Evolutionary conservation across 2,797 vertebrate genomes (phyloP), one percentile per base, ranked within the genome.

Genomic region (Staurois parvus): DNA sequence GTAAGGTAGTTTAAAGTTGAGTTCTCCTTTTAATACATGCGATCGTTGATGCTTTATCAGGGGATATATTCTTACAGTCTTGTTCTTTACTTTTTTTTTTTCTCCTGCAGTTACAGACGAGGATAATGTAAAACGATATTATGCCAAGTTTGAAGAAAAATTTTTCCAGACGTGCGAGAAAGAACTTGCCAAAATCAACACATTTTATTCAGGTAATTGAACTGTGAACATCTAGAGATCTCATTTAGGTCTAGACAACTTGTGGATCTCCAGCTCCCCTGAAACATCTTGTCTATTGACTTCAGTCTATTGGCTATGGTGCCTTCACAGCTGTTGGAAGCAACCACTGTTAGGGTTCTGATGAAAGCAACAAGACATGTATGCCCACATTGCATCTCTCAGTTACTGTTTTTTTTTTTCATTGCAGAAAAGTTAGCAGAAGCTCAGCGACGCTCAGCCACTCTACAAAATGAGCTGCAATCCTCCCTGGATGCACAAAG

Each of bases 101-200:
- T 84, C 45, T 89, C 72, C 89, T 90, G 26, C 88, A 99, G 97
- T 98, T 90, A 97, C 97, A 89, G 97, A 98, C 90, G 97, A 99
- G 69, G 97, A 98, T 74, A 97, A 96, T 0, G 97, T 99, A 72
- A 98, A 98, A 93, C 94, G 97, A 79, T 98, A 98, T 94, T 98
- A 97, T 90, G 97, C 97, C 93, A 98, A 97, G 88, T 98, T 99
- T 93, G 97, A 99, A 93, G 97, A 99, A 93, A 98, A 96, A 91
- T 99, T 99, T 94, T 98, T 99, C 93, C 97, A 99, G 92, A 95
- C 96, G 4, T 98, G 97, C 92, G 97, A 99, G 91, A 99, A 99
- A 84, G 97, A 98, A 90, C 95, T 99, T 94, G 96, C 97, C 93
- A 99, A 99, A 95, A 99, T 99, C 93, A 99, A 99, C 94, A 99